These are phyloP conservation scores for Erynnis tages DNA, from an alignment of 2,888 invertebrate genomes.

Conservation along the genomic window DNA sequence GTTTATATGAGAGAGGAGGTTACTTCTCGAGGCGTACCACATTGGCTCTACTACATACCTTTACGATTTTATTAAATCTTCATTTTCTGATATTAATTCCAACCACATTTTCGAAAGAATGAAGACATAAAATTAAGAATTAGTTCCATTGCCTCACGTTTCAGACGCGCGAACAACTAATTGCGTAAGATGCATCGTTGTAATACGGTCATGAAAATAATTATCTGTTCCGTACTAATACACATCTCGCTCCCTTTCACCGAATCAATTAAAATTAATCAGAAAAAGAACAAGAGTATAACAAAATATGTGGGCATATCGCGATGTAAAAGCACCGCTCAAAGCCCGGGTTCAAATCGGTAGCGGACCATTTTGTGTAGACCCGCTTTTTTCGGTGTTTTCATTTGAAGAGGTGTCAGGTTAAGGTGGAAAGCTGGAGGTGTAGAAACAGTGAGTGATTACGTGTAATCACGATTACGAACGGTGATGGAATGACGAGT, in stretches of 20 bases:
- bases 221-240: constrained; percentile 28
- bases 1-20: no score
- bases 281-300: constrained; percentile 15
- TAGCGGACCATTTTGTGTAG: not conserved
- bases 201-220: constrained; percentile 16
- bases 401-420: constrained; percentile 32
- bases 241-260: constrained; percentile 32
- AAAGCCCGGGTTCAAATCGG: constrained; percentile 10
- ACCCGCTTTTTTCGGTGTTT: not conserved
- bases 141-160: constrained; percentile 12
- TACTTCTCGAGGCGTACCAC: no score
- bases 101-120: constrained; percentile 13
- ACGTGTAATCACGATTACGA: constrained; percentile 48
- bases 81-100: no score
- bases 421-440: constrained; percentile 41
- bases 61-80: no score
- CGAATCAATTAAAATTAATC: constrained; percentile 29
- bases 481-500: constrained; percentile 32
- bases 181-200: constrained; percentile 7
- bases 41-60: no score
- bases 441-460: constrained; percentile 57
- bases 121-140: constrained; percentile 16
- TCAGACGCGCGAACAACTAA: constrained; percentile 11
- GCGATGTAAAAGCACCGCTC: constrained; percentile 13
- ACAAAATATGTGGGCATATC: constrained; percentile 20